Evolutionary conservation across 2,113 vertebrate genomes (phyloP).

Genomic region (Prinia subflava): DNA sequence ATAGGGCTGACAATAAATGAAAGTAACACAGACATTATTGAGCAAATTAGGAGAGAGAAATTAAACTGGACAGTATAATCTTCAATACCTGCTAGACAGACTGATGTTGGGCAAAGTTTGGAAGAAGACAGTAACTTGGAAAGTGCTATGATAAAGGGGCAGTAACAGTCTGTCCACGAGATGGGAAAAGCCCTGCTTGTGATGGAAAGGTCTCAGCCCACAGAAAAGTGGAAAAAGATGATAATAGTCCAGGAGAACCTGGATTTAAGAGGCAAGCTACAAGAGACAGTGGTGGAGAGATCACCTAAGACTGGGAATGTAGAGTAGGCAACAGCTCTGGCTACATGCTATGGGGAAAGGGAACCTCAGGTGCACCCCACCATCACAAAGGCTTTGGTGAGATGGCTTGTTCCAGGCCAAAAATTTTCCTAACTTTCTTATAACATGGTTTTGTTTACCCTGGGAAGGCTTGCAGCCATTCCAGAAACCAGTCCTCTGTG

Average conservation of each 20-base stretch:
- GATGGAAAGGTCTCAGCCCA: neutral
- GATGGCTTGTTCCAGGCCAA: neutral
- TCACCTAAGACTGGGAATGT: neutral
- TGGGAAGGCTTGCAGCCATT: neutral
- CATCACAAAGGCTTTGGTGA: neutral
- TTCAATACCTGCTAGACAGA: slow-evolving; percentile 34
- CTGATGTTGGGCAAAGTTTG: slow-evolving; percentile 32
- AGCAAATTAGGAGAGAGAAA: slow-evolving; percentile 68
- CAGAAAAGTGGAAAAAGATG: neutral
- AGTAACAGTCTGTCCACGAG: neutral
- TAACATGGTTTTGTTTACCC: neutral
- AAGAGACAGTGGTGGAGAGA: neutral
- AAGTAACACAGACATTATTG: slow-evolving; percentile 69
- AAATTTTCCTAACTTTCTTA: neutral
- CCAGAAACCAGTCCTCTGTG: neutral
- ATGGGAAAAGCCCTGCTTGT: neutral
- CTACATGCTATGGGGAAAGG: neutral
- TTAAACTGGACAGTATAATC: slow-evolving; percentile 61
- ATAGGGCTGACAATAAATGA: slow-evolving; percentile 71
- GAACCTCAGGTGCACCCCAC: neutral
- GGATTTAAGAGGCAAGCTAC: neutral
- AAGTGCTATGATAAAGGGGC: neutral
- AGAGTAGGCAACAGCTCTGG: neutral
- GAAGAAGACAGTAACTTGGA: slow-evolving; percentile 1
- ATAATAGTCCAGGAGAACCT: neutral